phyloP scores from a whole-genome alignment of 2,113 vertebrate genomes.

The Albula goreensis region DNA sequence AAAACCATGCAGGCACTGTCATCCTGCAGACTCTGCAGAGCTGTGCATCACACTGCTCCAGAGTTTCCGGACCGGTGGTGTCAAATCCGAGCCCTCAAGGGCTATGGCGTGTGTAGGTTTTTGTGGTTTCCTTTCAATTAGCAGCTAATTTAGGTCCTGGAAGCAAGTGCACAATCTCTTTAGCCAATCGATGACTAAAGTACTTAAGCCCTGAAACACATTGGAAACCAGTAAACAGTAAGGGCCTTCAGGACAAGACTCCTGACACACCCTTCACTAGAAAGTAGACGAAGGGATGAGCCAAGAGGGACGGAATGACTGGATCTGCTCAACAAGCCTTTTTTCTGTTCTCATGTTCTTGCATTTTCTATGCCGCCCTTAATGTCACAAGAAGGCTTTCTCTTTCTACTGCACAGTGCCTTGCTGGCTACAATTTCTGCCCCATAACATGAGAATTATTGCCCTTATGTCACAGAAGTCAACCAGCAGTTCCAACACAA shows the following conservation, averaged over 20 bases:
- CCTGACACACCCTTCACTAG: background rate
- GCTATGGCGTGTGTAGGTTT: background rate
- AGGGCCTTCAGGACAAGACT: background rate
- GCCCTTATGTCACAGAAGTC: no score
- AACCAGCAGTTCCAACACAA: no score
- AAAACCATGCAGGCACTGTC: no score
- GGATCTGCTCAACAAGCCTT: background rate
- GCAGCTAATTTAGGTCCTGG: background rate
- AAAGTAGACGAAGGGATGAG: background rate
- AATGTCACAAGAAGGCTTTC: background rate
- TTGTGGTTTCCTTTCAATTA: background rate
- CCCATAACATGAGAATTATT: no score
- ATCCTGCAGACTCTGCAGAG: no score
- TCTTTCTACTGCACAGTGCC: background rate
- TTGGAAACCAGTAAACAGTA: background rate
- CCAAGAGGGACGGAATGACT: background rate
- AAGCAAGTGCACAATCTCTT: background rate
- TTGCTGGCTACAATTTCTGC: no score
- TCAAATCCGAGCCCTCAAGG: background rate
- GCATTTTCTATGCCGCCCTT: background rate
- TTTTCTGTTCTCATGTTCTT: background rate
- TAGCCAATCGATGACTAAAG: background rate
- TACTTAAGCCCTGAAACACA: background rate
- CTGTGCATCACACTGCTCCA: no score
- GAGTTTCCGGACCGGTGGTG: background rate